These are phyloP conservation scores for Knipowitschia caucasica DNA, from an alignment of 2,797 vertebrate species.

Conservation along the genomic window DNA sequence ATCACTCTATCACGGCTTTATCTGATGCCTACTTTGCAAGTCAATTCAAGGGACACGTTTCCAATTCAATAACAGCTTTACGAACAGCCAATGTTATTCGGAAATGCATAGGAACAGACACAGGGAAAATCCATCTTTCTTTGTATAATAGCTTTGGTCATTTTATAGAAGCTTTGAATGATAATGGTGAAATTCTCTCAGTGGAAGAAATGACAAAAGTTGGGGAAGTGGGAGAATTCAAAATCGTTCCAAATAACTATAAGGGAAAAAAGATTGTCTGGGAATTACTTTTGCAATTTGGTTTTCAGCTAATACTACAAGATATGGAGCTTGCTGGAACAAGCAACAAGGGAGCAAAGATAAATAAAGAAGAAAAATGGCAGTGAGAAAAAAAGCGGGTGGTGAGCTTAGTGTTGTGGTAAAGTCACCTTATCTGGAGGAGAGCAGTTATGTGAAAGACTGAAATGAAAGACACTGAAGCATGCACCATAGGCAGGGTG, in stretches of 20 bases:
- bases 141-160: background rate
- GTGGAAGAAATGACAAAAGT: slow-evolving; percentile 10
- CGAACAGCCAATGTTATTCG: slow-evolving; percentile 18
- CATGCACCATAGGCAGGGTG: slow-evolving; percentile 53
- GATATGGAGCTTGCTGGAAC: slow-evolving; percentile 46
- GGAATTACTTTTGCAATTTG: slow-evolving; percentile 35
- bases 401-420: too few species aligned
- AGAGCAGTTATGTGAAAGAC: slow-evolving; percentile 12
- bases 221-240: slow-evolving; percentile 8
- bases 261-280: background rate
- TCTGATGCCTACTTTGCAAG: slow-evolving; percentile 37
- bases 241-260: slow-evolving; percentile 15
- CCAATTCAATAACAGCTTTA: slow-evolving; percentile 13
- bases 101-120: slow-evolving; percentile 12
- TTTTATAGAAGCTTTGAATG: slow-evolving; percentile 4
- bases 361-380: slow-evolving; percentile 43
- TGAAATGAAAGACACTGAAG: slow-evolving; percentile 72
- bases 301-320: slow-evolving; percentile 31
- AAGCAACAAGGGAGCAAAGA: slow-evolving; percentile 45
- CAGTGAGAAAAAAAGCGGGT: too few species aligned
- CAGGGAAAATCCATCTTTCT: slow-evolving; percentile 18
- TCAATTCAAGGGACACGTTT: slow-evolving; percentile 3
- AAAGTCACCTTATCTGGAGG: too few species aligned
- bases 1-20: slow-evolving; percentile 46
- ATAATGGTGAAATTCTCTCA: slow-evolving; percentile 7